Evolutionary conservation across 2,888 invertebrate species (phyloP).

Genomic region (Tigriopus californicus): DNA sequence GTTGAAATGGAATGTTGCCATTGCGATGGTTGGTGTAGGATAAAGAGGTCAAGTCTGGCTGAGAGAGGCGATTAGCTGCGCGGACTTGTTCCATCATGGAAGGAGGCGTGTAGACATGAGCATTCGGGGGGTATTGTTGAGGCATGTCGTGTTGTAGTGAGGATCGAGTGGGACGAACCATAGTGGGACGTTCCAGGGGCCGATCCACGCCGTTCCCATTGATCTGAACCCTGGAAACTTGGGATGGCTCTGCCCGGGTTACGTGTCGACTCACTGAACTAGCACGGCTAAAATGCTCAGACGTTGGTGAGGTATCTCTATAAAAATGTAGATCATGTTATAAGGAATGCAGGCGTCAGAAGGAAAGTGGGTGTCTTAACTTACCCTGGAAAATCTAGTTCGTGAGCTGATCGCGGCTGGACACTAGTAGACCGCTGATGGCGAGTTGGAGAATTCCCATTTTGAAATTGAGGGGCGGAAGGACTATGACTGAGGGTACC

Average conservation of each 20-base stretch:
- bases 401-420: background rate
- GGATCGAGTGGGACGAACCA: conserved; percentile 15
- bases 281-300: too few species aligned
- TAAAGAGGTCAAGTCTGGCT: background rate
- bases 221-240: background rate
- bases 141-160: background rate
- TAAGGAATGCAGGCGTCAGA: too few species aligned
- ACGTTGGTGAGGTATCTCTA: too few species aligned
- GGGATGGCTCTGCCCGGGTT: too few species aligned
- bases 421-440: conserved; percentile 5
- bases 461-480: background rate
- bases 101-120: background rate
- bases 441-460: background rate
- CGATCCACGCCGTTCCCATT: background rate
- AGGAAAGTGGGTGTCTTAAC: too few species aligned
- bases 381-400: background rate
- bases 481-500: too few species aligned
- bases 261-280: too few species aligned
- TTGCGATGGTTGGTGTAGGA: background rate
- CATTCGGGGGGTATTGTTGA: background rate
- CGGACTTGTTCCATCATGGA: background rate
- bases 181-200: conserved; percentile 17
- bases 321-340: too few species aligned
- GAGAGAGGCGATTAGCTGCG: background rate
- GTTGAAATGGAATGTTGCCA: too few species aligned